phyloP scores from a whole-genome alignment of 2,797 vertebrate genomes.

The Choloepus didactylus region DNA sequence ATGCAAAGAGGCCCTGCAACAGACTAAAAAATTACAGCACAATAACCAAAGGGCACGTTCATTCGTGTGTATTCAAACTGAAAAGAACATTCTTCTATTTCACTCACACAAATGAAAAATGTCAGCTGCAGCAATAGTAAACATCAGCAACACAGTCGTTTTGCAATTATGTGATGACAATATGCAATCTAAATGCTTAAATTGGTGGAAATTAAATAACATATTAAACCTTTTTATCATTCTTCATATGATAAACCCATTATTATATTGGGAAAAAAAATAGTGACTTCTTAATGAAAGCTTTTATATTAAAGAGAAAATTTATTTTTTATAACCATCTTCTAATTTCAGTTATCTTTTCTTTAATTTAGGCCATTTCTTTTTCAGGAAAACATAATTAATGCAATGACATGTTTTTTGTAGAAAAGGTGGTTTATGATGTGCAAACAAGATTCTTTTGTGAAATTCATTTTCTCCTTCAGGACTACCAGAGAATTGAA shows the following conservation, averaged over 20 bases:
- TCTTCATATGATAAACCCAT: not conserved
- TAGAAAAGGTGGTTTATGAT: slow-evolving; percentile 59
- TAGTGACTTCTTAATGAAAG: not conserved
- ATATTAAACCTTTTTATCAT: not conserved
- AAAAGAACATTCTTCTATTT: not conserved
- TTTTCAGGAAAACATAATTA: slow-evolving; percentile 50
- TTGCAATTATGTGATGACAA: not conserved
- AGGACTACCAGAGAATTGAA: slow-evolving; percentile 68
- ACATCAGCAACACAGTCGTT: not conserved
- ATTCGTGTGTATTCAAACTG: not conserved
- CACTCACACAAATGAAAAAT: slow-evolving; percentile 27
- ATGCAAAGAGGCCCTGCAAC: slow-evolving; percentile 5
- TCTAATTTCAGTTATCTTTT: not conserved
- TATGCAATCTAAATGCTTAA: not conserved
- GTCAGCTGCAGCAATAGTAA: not conserved
- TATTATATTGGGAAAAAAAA: not conserved
- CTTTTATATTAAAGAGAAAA: not conserved
- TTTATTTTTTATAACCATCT: not conserved
- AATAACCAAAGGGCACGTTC: not conserved
- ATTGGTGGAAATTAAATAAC: not conserved
- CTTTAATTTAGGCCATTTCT: slow-evolving; percentile 45
- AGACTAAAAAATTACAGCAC: slow-evolving; percentile 36
- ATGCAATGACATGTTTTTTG: not conserved
- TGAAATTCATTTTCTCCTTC: slow-evolving; percentile 59
- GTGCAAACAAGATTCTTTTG: slow-evolving; percentile 59